A percentile compares a stretch with the other conserved stretches of the same genome.
Conservation (phyloP, 2,888 invertebrate species). For the Smittia aterrima region DNA sequence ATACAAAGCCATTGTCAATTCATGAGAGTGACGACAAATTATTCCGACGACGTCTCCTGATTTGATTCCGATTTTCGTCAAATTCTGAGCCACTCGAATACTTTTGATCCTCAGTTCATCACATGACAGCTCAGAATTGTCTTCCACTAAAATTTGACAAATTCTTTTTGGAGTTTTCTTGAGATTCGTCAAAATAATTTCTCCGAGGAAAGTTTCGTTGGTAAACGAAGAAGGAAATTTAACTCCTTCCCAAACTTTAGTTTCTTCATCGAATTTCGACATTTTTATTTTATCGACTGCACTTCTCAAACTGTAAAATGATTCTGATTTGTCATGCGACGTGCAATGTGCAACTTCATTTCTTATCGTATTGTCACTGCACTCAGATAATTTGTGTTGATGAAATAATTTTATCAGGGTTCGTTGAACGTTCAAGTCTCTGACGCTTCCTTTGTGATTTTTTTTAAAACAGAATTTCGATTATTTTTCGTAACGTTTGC, state of each 20-base stretch:
- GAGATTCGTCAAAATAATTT: neutral
- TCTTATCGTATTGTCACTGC: too few relatives aligned
- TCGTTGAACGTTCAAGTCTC: too few relatives aligned
- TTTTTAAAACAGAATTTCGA: too few relatives aligned
- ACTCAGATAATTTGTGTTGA: too few relatives aligned
- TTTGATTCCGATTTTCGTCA: conserved; percentile 42
- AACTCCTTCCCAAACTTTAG: neutral
- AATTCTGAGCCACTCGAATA: conserved; percentile 41
- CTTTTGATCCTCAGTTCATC: conserved; percentile 23
- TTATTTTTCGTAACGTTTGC: too few relatives aligned
- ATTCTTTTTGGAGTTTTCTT: neutral
- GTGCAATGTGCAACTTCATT: too few relatives aligned
- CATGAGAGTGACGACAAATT: conserved; percentile 48
- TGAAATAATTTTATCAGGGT: too few relatives aligned
- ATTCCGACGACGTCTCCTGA: conserved; percentile 47
- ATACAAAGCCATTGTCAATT: conserved; percentile 46
- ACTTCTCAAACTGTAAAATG: too few relatives aligned
- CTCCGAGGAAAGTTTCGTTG: neutral
- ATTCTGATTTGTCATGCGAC: too few relatives aligned
- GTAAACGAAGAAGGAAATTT: neutral
- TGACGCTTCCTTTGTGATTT: too few relatives aligned
- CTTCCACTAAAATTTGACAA: conserved; percentile 33
- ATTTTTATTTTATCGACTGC: too few relatives aligned
- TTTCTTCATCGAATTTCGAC: neutral
- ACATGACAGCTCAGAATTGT: conserved; percentile 14